These are phyloP conservation scores for Lepas anatifera DNA, from an alignment of 2,888 invertebrate genomes.

Conservation along the genomic window DNA sequence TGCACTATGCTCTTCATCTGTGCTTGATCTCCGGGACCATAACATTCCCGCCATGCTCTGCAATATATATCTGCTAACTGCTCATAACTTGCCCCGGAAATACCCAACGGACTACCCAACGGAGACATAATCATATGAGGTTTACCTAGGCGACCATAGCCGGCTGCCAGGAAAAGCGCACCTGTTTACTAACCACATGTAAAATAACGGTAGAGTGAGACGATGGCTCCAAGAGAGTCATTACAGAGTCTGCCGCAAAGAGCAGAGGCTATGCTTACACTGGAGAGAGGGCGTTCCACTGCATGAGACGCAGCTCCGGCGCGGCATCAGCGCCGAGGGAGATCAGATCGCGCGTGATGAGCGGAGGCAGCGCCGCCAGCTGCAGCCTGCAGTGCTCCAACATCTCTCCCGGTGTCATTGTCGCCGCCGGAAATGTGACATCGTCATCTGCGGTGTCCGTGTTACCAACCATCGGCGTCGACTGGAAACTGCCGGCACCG, in stretches of 20 bases:
- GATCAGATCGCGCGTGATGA: constrained; percentile 29
- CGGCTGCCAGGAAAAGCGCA: too few relatives aligned
- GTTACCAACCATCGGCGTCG: constrained; percentile 50
- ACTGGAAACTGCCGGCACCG: constrained; percentile 62
- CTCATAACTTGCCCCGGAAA: too few relatives aligned
- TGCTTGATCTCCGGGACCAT: too few relatives aligned
- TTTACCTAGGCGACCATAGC: too few relatives aligned
- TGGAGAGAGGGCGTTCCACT: constrained; percentile 60
- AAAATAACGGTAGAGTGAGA: constrained; percentile 20
- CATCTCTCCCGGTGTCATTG: constrained; percentile 38
- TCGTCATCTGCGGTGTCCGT: constrained; percentile 49
- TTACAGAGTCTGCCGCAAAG: too few relatives aligned
- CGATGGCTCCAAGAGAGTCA: constrained; percentile 29
- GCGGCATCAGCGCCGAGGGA: constrained; percentile 29
- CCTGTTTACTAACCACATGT: too few relatives aligned
- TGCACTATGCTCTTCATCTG: too few relatives aligned
- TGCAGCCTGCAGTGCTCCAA: constrained; percentile 44
- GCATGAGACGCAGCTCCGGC: constrained; percentile 45
- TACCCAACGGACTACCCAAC: too few relatives aligned
- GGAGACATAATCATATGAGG: too few relatives aligned
- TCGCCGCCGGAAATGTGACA: constrained; percentile 35
- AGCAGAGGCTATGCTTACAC: too few relatives aligned
- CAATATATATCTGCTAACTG: too few relatives aligned
- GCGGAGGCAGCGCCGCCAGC: constrained; percentile 37
- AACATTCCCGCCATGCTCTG: too few relatives aligned